phyloP scores from a whole-genome alignment of 2,888 invertebrate genomes.

The Epinotia brunnichana region DNA sequence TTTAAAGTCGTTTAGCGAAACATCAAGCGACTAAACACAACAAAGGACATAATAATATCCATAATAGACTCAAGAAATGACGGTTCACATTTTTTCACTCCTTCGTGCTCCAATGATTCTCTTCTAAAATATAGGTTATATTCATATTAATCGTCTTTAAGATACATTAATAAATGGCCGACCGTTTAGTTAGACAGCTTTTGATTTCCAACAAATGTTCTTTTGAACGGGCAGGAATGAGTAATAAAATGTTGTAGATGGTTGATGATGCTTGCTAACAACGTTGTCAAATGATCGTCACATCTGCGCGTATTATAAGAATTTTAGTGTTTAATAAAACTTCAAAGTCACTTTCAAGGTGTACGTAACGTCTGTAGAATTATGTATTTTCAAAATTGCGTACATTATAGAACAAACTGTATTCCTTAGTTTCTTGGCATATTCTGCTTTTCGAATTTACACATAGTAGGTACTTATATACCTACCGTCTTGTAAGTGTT shows the following conservation, averaged over 20 bases:
- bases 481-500: no score
- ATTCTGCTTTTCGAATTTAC: no score
- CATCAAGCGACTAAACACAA: conserved; percentile 63
- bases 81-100: conserved; percentile 50
- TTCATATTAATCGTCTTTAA: conserved; percentile 64
- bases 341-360: conserved; percentile 10
- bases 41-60: conserved; percentile 70
- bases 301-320: conserved; percentile 28
- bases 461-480: no score
- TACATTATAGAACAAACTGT: neutral
- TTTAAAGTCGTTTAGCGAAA: conserved; percentile 63
- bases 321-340: conserved; percentile 21
- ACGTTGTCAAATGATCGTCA: conserved; percentile 24
- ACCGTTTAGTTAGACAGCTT: conserved; percentile 60
- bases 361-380: neutral
- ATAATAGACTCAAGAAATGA: conserved; percentile 59
- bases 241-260: conserved; percentile 25
- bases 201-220: conserved; percentile 55
- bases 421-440: neutral
- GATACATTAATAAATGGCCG: conserved; percentile 64
- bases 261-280: conserved; percentile 30
- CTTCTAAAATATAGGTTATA: conserved; percentile 59
- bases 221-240: conserved; percentile 51
- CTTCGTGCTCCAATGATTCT: conserved; percentile 66
- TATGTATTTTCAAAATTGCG: neutral